These are phyloP conservation scores for Periophthalmus magnuspinnatus DNA, from an alignment of 2,797 vertebrate genomes.

Conservation along the genomic window DNA sequence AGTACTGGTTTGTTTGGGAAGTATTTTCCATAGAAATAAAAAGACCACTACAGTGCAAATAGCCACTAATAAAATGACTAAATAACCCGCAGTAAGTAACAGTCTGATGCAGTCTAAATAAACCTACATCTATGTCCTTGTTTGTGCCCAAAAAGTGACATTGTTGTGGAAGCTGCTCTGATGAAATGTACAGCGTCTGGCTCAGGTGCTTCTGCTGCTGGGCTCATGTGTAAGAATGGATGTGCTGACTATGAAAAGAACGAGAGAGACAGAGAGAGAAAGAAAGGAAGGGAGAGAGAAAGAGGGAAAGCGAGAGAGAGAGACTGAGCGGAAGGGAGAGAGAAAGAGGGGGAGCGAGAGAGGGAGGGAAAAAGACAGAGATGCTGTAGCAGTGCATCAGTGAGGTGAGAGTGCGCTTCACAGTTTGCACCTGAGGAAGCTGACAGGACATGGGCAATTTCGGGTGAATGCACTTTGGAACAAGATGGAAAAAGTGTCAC, in stretches of 20 bases:
- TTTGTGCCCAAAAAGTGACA: too few relatives aligned
- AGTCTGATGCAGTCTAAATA: not conserved
- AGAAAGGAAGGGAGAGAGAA: conserved; percentile 3
- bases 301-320: conserved; percentile 17
- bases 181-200: conserved; percentile 26
- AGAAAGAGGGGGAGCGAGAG: too few relatives aligned
- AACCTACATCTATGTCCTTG: not conserved
- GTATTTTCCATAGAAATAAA: not conserved
- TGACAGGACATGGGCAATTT: conserved; percentile 8
- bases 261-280: not conserved
- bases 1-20: not conserved
- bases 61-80: not conserved
- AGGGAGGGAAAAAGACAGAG: conserved; percentile 17
- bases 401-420: conserved; percentile 52
- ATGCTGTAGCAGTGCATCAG: conserved; percentile 71
- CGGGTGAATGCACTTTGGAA: not conserved
- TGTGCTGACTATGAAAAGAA: conserved; percentile 60
- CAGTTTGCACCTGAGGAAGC: conserved; percentile 9
- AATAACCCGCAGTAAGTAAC: not conserved
- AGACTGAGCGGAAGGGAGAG: not conserved
- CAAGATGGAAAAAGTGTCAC: not conserved
- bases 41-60: not conserved
- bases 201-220: conserved; percentile 46
- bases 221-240: conserved; percentile 63
- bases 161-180: conserved; percentile 7